Percentiles rank a stretch among this genome's conserved stretches.
Conservation (phyloP, 2,888 invertebrate species). For the Tryphoninae sp. region DNA sequence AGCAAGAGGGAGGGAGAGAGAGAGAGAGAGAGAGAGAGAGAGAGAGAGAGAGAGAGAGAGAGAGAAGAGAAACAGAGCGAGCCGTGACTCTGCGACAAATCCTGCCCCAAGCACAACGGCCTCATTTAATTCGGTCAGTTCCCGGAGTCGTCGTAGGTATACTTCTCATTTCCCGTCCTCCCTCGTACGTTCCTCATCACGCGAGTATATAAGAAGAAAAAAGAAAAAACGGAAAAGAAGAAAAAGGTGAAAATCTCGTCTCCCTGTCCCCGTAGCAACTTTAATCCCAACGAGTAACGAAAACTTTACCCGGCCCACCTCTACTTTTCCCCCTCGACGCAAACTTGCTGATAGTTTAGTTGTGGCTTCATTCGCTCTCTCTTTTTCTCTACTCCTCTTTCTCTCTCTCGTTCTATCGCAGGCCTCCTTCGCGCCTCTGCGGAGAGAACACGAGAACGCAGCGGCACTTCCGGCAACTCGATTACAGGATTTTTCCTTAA, state of each 20-base stretch:
- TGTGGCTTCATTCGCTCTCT: constrained; percentile 36
- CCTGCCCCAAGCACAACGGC: constrained; percentile 46
- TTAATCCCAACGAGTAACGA: constrained; percentile 62
- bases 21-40: constrained; percentile 1
- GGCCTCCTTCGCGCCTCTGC: constrained; percentile 21
- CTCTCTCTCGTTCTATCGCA: neutral
- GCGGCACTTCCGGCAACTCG: constrained; percentile 67
- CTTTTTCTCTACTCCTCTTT: constrained; percentile 26
- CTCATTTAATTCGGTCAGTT: constrained; percentile 54
- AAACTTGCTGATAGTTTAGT: constrained; percentile 58
- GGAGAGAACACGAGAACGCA: constrained; percentile 48
- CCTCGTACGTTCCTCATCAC: constrained; percentile 24
- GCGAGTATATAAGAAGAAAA: constrained; percentile 24
- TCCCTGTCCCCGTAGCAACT: constrained; percentile 56
- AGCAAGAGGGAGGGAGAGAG: neutral
- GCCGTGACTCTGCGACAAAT: constrained; percentile 50
- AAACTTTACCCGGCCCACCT: constrained; percentile 45
- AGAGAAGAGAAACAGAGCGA: constrained; percentile 14
- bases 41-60: neutral
- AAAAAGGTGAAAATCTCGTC: constrained; percentile 29
- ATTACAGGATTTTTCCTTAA: constrained; percentile 71
- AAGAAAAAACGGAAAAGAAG: neutral
- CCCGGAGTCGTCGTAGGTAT: constrained; percentile 32
- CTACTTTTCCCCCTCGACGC: constrained; percentile 8
- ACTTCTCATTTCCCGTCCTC: constrained; percentile 1